Evolutionary conservation across 2,888 invertebrate genomes (phyloP), one percentile per base, ranked within the genome.

Genomic region (Calameuta idolon): DNA sequence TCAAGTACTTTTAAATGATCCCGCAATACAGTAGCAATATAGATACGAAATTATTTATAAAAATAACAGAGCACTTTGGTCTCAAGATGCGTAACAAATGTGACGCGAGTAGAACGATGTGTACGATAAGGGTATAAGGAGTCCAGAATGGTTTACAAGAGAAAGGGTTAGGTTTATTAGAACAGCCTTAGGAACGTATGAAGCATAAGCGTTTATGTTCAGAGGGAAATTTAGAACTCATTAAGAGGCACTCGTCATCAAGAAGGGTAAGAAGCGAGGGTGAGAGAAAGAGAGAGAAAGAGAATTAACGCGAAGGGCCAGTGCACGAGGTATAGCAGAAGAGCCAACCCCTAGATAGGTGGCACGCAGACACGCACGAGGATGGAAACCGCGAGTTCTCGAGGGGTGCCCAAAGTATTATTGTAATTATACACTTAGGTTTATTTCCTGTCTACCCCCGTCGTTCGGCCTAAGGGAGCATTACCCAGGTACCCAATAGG

Each of bases 381-480:
- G 23, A 71, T 31, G 71, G 30, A 33, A 71, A 71, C 71, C 71
- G 71, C 71, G 34, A 23, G 71, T 31, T 71, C 71, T 71, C 75
- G 80, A 84, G 85, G 87, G 84, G 84, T 80, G 83, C 84, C 82
- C 85, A 83, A 90, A 90, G 90, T 90, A 91, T 91, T 89, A 91
- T 90, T 90, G 90, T 91, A 91, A 91, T 91, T 91, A 91, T 89
- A 90, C 90, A 91, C 91, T 91, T 90, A 90, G 89, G 90, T 91
- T 91, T 90, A 91, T 90, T 91, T 91, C 91, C 91, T 89, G 90
- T 88, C 83, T 86, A 85, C 84, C 87, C 87, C 85, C 78, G 76
- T 79, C 84, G 84, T 84, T 84, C 85, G 85, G 74, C 11, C 69
- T 73, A 77, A 71, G 35, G 55, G 55, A 34, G 55, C 55, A 55